Evolutionary conservation across 2,888 invertebrate species (phyloP).

Genomic region (Esperia sulphurella): DNA sequence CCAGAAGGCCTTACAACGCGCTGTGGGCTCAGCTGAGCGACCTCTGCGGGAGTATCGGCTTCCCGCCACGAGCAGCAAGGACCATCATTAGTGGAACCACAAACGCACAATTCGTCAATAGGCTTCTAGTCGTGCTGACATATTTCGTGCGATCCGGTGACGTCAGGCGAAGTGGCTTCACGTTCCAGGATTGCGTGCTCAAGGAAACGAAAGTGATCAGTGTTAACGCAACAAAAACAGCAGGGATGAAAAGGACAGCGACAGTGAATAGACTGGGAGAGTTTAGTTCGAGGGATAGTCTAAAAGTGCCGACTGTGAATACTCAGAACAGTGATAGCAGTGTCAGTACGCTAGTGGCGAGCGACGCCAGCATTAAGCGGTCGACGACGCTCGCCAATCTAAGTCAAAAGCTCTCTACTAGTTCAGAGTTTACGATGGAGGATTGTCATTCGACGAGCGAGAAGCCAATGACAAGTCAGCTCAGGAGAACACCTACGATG

Average conservation of each 20-base stretch:
- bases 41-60: slow-evolving; percentile 90
- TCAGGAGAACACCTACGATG: slow-evolving; percentile 54
- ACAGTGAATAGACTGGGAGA: slow-evolving; percentile 20
- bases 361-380: slow-evolving; percentile 51
- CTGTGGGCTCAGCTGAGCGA: slow-evolving; percentile 94
- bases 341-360: slow-evolving; percentile 48
- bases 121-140: slow-evolving; percentile 87
- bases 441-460: slow-evolving; percentile 32
- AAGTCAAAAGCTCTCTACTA: slow-evolving; percentile 60
- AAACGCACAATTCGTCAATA: slow-evolving; percentile 83
- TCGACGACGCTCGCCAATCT: slow-evolving; percentile 56
- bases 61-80: slow-evolving; percentile 86
- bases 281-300: slow-evolving; percentile 23
- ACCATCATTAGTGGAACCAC: slow-evolving; percentile 88
- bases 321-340: slow-evolving; percentile 54
- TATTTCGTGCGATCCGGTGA: slow-evolving; percentile 93
- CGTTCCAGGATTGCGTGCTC: slow-evolving; percentile 46
- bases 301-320: slow-evolving; percentile 42
- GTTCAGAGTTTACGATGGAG: slow-evolving; percentile 33
- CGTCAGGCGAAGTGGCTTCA: slow-evolving; percentile 75
- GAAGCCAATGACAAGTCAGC: slow-evolving; percentile 31
- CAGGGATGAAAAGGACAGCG: background rate
- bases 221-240: slow-evolving; percentile 21
- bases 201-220: slow-evolving; percentile 53
- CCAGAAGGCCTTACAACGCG: slow-evolving; percentile 86